Evolutionary conservation across 2,113 vertebrate genomes (phyloP), one percentile per base, ranked within the genome.

Genomic region (Otus sunia): DNA sequence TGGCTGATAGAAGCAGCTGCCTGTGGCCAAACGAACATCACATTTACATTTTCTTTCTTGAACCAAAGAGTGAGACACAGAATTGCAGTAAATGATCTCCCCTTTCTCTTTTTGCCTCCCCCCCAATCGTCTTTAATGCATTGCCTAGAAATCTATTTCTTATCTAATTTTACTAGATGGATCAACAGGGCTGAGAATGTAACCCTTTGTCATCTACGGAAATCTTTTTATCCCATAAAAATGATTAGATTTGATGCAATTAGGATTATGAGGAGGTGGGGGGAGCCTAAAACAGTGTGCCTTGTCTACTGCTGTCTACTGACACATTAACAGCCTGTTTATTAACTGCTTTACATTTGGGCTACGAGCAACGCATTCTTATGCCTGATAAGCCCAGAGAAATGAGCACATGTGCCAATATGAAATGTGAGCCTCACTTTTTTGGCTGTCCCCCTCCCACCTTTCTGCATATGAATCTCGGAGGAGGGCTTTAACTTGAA

Each of bases 211-310:
- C 95, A 96, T 83, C 97, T 80, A 16, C 85, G 92, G 96, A 97
- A 98, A 97, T 98, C 97, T 96, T 53, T 49, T 98, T 98, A 98
- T 97, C 77, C 94, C 96, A 93, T 96, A 98, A 97, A 98, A 97
- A 97, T 96, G 79, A 93, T 96, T 92, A 96, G 95, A 96, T 96
- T 97, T 97, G 95, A 92, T 91, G 92, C 97, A 97, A 95, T 98
- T 97, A 98, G 95, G 96, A 94, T 97, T 96, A 96, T 86, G 96
- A 96, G 73, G 87, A 86, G 91, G 91, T 88, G 85, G 88, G 77
- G 95, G 68, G 83, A 94, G 89, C 83, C 73, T 23, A 43, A 75
- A 89, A 89, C 73, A 14, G 56, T 3, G 86, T 23, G 90, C 94
- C 89, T 91, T 68, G 91, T 55, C 80, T 89, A 0, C 76, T 45